A percentile compares a stretch with the other conserved stretches of the same genome.
These are phyloP conservation scores for Agapostemon virescens DNA, from an alignment of 2,888 invertebrate species.

Conservation along the genomic window DNA sequence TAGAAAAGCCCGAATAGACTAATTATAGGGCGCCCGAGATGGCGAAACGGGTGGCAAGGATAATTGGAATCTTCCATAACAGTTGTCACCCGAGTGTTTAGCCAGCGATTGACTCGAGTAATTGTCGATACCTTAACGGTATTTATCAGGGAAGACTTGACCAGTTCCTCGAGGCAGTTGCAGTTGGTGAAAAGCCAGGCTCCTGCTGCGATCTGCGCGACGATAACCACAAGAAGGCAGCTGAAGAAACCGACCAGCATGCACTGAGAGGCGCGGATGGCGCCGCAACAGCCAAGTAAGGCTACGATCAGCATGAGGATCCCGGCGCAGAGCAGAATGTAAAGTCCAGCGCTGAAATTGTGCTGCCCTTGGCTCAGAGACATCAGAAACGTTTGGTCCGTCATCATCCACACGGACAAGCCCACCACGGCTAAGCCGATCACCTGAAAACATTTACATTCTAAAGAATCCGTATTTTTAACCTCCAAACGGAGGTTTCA, in stretches of 20 bases:
- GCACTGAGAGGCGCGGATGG: constrained; percentile 89
- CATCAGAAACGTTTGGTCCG: constrained; percentile 88
- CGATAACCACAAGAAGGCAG: constrained; percentile 88
- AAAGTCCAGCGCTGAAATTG: constrained; percentile 86
- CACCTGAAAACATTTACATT: background rate
- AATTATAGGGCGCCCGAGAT: constrained; percentile 30
- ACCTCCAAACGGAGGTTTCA: too few relatives aligned
- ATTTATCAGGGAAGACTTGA: constrained; percentile 80
- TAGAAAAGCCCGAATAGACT: constrained; percentile 28
- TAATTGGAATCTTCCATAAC: constrained; percentile 35
- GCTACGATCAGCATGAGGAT: constrained; percentile 88
- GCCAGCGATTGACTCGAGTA: constrained; percentile 3
- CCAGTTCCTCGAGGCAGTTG: constrained; percentile 85
- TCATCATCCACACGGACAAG: constrained; percentile 89
- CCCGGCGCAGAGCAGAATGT: constrained; percentile 88
- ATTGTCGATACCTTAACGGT: constrained; percentile 74
- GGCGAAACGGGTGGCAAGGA: background rate
- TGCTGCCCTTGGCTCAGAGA: constrained; percentile 85
- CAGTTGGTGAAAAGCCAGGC: constrained; percentile 89
- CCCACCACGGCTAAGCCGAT: constrained; percentile 85
- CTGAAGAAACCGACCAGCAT: constrained; percentile 91
- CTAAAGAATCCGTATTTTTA: background rate
- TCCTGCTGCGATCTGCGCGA: constrained; percentile 89
- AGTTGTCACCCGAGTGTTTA: constrained; percentile 5
- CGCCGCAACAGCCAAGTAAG: constrained; percentile 92